These are phyloP conservation scores for Aythya baeri DNA, from an alignment of 2,113 vertebrate species.

Conservation along the genomic window DNA sequence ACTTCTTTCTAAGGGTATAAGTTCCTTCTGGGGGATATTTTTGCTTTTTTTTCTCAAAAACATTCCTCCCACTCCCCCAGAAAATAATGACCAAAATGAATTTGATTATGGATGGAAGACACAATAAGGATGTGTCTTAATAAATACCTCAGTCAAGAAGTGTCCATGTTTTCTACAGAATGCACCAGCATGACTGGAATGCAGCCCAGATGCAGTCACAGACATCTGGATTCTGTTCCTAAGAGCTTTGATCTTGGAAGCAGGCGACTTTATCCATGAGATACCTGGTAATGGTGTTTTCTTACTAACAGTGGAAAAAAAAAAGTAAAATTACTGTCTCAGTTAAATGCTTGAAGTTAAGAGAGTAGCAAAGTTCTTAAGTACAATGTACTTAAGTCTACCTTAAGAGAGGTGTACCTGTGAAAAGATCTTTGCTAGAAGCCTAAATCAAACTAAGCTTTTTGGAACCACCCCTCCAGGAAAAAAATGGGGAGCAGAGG, in stretches of 20 bases:
- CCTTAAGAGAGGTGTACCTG: background rate
- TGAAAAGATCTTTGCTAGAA: rapidly evolving
- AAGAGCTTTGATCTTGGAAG: background rate
- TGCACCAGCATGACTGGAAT: background rate
- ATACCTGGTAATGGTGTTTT: background rate
- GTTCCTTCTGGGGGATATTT: background rate
- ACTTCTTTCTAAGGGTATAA: background rate
- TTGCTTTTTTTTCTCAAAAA: background rate
- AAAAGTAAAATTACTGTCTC: background rate
- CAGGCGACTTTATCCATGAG: background rate
- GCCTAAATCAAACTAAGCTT: background rate
- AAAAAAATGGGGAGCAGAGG: background rate
- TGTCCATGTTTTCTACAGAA: background rate
- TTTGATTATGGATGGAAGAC: background rate
- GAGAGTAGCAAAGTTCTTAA: background rate
- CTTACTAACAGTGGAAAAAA: background rate
- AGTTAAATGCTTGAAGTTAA: background rate
- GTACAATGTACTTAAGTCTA: no score
- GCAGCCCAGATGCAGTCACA: background rate
- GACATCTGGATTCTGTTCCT: background rate
- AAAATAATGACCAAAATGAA: background rate
- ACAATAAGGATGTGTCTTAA: background rate
- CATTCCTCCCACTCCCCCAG: background rate
- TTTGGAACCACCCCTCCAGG: rapidly evolving
- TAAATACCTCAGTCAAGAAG: background rate